Conservation (phyloP, 2,888 invertebrate genomes). For the Cerastis leucographa region DNA sequence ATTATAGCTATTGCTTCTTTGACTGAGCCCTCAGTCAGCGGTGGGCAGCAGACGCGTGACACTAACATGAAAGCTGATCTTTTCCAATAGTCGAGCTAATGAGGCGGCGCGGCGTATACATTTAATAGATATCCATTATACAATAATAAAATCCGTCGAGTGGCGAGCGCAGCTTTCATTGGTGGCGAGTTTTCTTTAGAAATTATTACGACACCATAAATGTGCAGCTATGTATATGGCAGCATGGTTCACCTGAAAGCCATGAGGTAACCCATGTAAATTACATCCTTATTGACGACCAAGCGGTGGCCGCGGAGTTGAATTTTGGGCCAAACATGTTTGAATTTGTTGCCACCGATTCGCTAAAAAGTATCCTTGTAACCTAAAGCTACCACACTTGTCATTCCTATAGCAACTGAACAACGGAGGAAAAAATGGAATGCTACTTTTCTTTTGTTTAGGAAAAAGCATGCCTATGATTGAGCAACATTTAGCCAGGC, state of each 20-base stretch:
- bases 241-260: background rate
- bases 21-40: background rate
- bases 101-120: constrained; percentile 24
- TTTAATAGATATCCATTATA: constrained; percentile 29
- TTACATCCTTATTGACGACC: background rate
- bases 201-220: constrained; percentile 31
- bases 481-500: background rate
- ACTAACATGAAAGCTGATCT: constrained; percentile 26
- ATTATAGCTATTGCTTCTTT: background rate
- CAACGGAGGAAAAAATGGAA: background rate
- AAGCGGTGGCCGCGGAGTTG: background rate
- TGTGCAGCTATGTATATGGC: constrained; percentile 36
- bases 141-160: constrained; percentile 33
- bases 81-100: constrained; percentile 33
- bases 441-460: background rate
- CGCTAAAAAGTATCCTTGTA: background rate
- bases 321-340: background rate
- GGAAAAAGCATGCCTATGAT: background rate
- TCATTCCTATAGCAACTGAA: background rate
- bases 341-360: background rate
- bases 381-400: background rate
- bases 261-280: background rate
- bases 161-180: constrained; percentile 35
- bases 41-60: background rate
- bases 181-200: constrained; percentile 51